phyloP scores from a whole-genome alignment of 2,797 vertebrate species.

The Pangasius krempfi region DNA sequence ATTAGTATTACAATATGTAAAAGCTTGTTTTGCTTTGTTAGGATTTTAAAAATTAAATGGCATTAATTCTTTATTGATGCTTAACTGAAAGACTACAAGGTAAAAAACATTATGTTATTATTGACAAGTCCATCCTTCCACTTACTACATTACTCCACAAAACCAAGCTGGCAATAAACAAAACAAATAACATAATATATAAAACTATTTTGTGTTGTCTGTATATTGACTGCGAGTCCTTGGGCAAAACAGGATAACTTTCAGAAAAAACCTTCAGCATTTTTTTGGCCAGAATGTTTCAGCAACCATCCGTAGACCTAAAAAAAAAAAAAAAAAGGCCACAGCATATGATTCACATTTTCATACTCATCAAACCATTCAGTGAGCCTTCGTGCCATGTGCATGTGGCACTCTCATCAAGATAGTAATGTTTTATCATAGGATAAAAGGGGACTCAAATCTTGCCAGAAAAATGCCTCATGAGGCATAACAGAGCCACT shows the following conservation, averaged over 20 bases:
- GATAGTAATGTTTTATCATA: not conserved
- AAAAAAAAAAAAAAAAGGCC: not conserved
- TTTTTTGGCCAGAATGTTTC: not conserved
- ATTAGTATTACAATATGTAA: not conserved
- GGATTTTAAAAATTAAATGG: not conserved
- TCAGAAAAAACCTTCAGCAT: no score
- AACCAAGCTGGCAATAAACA: not conserved
- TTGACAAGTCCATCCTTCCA: not conserved
- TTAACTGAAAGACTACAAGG: not conserved
- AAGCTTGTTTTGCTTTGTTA: not conserved
- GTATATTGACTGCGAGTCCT: not conserved
- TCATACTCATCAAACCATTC: not conserved
- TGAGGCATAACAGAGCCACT: not conserved
- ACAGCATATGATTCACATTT: not conserved
- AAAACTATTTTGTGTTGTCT: not conserved
- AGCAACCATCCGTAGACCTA: not conserved
- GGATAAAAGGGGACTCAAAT: not conserved
- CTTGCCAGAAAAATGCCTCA: not conserved
- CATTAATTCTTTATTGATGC: not conserved
- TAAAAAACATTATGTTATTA: not conserved
- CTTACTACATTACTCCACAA: not conserved
- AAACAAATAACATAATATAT: not conserved
- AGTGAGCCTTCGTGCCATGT: not conserved
- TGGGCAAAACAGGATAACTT: not conserved
- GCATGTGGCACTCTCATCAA: not conserved